Evolutionary conservation across 2,888 invertebrate genomes (phyloP), one percentile per base, ranked within the genome.

Genomic region (Omphaloscelis lunosa): DNA sequence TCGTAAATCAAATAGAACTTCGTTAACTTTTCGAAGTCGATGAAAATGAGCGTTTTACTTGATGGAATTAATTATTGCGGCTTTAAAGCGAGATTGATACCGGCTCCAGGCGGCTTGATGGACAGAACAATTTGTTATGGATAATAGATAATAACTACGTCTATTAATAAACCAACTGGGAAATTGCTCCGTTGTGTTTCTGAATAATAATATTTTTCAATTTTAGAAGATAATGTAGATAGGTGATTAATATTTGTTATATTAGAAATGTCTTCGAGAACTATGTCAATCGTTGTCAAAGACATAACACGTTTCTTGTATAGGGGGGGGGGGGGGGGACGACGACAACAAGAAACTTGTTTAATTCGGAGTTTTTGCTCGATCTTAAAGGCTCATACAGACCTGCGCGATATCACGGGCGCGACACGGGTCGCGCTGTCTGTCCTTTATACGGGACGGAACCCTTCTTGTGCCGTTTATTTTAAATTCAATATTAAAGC

Each of bases 1-100:
- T 75, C 77, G 66, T 53, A 78, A 81, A 87, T 79, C 73, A 71
- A 75, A 86, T 73, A 56, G 62, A 78, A 79, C 72, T 88, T 83
- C 62, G 41, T 63, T 68, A 86, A 88, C 73, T 81, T 86, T 78
- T 45, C 15, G 68, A 82, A 83, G 53, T 85, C 65, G 61, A 75
- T 78, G 80, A 62, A 77, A 82, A 75, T 53, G 79, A 82, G 39
- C 51, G 39, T 79, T 80, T 68, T 61, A 76, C 66, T 84, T 75
- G 34, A 79, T 65, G 65, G 53, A 78, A 73, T 79, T 79, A 72
- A 83, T 87, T 83, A 76, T 29, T 70, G 63, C 15, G 70, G 77
- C 51, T 77, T 82, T 71, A 78, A 77, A 82, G 59, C 20, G 58
- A 72, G 59, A 83, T 73, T 73, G 63, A 78, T 67, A 70, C 11